These are phyloP conservation scores for Ceriagrion tenellum DNA, from an alignment of 2,888 invertebrate genomes.

Conservation along the genomic window DNA sequence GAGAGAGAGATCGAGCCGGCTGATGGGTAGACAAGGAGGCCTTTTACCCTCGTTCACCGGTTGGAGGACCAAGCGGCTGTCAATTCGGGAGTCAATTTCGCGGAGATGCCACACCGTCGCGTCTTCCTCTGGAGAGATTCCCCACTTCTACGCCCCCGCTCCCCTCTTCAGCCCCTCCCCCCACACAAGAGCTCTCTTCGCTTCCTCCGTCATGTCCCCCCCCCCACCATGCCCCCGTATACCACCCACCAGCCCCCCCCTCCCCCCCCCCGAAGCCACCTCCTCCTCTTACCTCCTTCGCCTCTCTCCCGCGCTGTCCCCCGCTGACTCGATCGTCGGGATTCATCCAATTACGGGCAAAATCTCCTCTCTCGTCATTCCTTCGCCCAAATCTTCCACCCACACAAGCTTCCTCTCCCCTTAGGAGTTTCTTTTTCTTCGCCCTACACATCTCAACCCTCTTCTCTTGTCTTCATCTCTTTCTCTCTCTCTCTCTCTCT, in stretches of 20 bases:
- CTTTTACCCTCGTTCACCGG: constrained; percentile 57
- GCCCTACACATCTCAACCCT: no score
- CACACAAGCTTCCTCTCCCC: no score
- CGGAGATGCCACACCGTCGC: constrained; percentile 31
- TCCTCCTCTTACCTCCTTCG: background rate
- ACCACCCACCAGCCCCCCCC: background rate
- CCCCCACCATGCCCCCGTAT: background rate
- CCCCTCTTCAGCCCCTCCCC: background rate
- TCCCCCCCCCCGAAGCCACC: background rate
- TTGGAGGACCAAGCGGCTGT: constrained; percentile 63
- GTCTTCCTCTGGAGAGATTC: constrained; percentile 57
- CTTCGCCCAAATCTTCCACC: background rate
- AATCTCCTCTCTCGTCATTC: constrained; percentile 7
- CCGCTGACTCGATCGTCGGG: constrained; percentile 48
- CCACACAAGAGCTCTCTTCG: background rate
- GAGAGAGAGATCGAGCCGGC: background rate
- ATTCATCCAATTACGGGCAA: constrained; percentile 57
- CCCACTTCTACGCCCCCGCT: background rate
- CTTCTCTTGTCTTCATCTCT: background rate
- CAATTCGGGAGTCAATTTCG: constrained; percentile 62
- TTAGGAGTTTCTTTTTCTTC: constrained; percentile 24
- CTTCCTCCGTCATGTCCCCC: background rate
- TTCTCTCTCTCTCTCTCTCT: background rate
- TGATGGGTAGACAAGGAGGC: background rate
- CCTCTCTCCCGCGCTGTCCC: background rate